Evolutionary conservation across 2,888 invertebrate species (phyloP).

Genomic region (Xestia xanthographa): DNA sequence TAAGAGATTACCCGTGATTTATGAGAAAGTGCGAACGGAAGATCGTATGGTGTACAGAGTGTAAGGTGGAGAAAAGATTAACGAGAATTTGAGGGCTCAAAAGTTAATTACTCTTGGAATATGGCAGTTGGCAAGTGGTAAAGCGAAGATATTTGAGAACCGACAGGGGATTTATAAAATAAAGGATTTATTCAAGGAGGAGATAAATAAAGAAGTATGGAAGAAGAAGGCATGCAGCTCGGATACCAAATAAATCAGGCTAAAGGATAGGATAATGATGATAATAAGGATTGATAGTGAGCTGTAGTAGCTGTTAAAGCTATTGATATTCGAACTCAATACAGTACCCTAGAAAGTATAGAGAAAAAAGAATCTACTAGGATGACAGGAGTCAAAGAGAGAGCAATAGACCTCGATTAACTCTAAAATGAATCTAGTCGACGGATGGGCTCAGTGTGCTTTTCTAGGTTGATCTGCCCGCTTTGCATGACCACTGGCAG

Average conservation of each 20-base stretch:
- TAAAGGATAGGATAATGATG: background rate
- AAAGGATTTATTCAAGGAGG: background rate
- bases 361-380: too few relatives aligned
- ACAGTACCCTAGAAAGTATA: background rate
- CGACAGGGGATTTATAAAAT: background rate
- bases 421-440: background rate
- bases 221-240: background rate
- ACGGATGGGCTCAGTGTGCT: too few relatives aligned
- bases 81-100: background rate
- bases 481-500: too few relatives aligned
- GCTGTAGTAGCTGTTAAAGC: background rate
- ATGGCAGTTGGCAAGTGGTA: conserved; percentile 23
- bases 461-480: background rate
- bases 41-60: conserved; percentile 20
- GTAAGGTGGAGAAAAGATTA: conserved; percentile 32
- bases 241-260: background rate
- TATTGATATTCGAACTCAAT: background rate
- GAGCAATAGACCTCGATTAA: too few relatives aligned
- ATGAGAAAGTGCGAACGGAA: conserved; percentile 44
- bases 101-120: conserved; percentile 13
- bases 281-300: background rate
- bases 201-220: background rate
- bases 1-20: conserved; percentile 60
- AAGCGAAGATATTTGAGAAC: background rate
- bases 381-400: background rate